Percentiles rank a stretch among this genome's conserved stretches.
Evolutionary conservation across 2,797 vertebrate genomes (phyloP).

Genomic region (Semaprochilodus insignis): DNA sequence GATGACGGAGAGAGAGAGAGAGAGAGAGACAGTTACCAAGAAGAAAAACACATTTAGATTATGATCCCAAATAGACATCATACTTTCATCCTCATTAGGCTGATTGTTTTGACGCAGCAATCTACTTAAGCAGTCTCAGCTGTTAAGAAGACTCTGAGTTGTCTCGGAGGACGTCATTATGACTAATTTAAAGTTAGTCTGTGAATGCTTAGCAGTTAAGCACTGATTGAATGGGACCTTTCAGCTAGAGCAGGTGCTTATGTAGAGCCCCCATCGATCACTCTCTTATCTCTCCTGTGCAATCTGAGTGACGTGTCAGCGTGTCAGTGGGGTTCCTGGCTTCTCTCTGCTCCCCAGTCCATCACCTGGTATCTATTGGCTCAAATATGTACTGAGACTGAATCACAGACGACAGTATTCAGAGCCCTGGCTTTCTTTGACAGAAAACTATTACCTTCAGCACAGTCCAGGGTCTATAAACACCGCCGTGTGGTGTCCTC

Average conservation of each 20-base stretch:
- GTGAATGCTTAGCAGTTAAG: slow-evolving; percentile 28
- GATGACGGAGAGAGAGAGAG: slow-evolving; percentile 40
- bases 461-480: background rate
- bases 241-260: slow-evolving; percentile 48
- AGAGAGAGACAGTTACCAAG: background rate
- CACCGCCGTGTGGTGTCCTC: background rate
- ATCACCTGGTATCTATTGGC: slow-evolving; percentile 54
- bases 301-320: slow-evolving; percentile 49
- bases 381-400: slow-evolving; percentile 25
- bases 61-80: slow-evolving; percentile 43
- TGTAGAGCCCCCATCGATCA: slow-evolving; percentile 52
- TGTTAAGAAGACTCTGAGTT: slow-evolving; percentile 19
- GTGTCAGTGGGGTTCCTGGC: slow-evolving; percentile 33
- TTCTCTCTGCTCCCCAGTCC: slow-evolving; percentile 33
- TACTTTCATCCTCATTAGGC: slow-evolving; percentile 22
- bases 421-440: slow-evolving; percentile 7
- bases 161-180: slow-evolving; percentile 7
- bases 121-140: slow-evolving; percentile 40
- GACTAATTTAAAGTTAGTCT: slow-evolving; percentile 36
- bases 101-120: slow-evolving; percentile 20
- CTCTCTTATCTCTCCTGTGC: slow-evolving; percentile 43
- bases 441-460: slow-evolving; percentile 21
- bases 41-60: slow-evolving; percentile 27
- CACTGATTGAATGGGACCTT: slow-evolving; percentile 41
- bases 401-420: slow-evolving; percentile 12